Evolutionary conservation across 1,140 invertebrate species (phyloP), one percentile per base, ranked within the genome.

Genomic region (Megalopta genalis): DNA sequence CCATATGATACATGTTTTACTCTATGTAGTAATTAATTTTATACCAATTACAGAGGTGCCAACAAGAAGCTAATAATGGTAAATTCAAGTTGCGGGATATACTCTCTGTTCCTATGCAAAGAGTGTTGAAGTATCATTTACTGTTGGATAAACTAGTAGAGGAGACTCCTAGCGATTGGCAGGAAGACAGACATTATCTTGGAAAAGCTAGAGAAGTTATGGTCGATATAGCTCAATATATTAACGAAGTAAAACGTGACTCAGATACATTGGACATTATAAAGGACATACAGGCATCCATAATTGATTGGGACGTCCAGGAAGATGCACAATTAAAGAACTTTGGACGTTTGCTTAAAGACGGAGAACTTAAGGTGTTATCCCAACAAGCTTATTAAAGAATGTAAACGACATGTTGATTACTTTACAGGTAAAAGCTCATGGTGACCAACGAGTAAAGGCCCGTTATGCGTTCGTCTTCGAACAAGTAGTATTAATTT

Each of bases 231-330:
- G 98, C 98, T 18, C 96, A 98, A 87, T 99, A 98, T 93, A 99
- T 99, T 79, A 99, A 99, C 91, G 99, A 99, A 94, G 98, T 99
- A n/a, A 99, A 99, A 88, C 93, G 98, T 65, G 98, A 99, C 93
- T 98, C 97, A 69, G 98, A 99, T 90, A 97, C 97, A 69, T 93
- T 99, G 27, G 95, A 97, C 79, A 96, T 99, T 67, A 98, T 99
- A 84, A 95, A 95, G 80, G 97, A 98, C 93, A 96, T 99, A 74
- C 96, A 98, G 94, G 95, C 95, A 77, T 97, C 95, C 86, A 98
- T 98, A 87, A 94, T 96, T 23, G 96, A 97, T 90, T 96, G 96
- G 95, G 94, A 96, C 81, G 95, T 97, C 89, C 96, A 96, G 49
- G 95, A 96, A 64, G 96, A 97, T 80, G 95, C 95, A 49, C 95